Base-by-base conservation (phyloP, 2,888 invertebrate species). In the Keiferia lycopersicella region DNA sequence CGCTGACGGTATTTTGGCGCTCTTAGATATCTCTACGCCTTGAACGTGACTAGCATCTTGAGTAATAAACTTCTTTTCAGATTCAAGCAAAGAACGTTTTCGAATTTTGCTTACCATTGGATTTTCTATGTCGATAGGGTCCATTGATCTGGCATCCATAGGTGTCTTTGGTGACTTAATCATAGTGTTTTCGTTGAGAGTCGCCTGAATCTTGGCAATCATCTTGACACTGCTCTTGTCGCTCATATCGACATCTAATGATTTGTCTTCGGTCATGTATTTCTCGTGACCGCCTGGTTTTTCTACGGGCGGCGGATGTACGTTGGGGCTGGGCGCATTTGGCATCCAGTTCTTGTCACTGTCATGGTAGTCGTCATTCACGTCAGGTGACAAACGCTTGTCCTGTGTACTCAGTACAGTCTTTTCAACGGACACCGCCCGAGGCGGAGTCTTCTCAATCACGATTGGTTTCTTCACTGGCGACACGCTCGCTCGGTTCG, bases 161-260 rank as follows among this genome's bases (percentile, higher is more conserved):
- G 91, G 91, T 6, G 91, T 91, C 69, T 87, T 89, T 3, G 92
- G 92, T 53, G 92, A 92, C 73, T 91, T 92, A 50, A 92, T 91
- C 88, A 92, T 88, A 0, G 89, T 91, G 65, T 91, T 91, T 77
- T 91, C 91, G 70, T 90, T 91, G 1, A 91, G 77, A 69, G 84
- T 91, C 12, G 91, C 91, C 75, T 91, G 91, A 69, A 91, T 91
- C 73, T 90, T 91, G 26, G 91, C 91, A 61, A 91, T 89, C 87
- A 90, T 89, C 74, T 86, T 90, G 22, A 87, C 84, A 66, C 91
- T 89, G 64, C 82, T 88, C 68, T 88, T 91, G 66, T 91, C 91
- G 1, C 86, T 76, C 41, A 80, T 84, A 66, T 91, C 91, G 3
- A 84, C 86, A 67, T 90, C 90, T 65, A 88, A 75, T 30, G 84